These are phyloP conservation scores for Lottia scabra DNA, from an alignment of 2,888 invertebrate species.

Conservation along the genomic window DNA sequence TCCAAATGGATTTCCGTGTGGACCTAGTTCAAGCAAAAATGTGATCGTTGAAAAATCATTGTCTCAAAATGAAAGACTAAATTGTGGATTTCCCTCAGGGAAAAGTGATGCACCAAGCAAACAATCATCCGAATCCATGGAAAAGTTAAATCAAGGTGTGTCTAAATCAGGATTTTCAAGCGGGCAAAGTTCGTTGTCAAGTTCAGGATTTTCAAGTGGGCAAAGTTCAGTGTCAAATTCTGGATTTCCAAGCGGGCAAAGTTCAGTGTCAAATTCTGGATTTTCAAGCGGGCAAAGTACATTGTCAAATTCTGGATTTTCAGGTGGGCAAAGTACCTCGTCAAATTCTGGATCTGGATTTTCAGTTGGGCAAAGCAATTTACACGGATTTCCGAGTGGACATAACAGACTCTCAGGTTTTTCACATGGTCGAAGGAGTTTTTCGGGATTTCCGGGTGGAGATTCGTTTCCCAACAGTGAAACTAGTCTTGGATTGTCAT, in stretches of 20 bases:
- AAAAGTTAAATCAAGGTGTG: too few species aligned
- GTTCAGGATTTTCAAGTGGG: constrained; percentile 9
- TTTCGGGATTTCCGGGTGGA: not conserved
- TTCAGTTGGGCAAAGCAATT: not conserved
- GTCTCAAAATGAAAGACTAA: not conserved
- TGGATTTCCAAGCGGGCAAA: not conserved
- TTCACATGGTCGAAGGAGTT: not conserved
- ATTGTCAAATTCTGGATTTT: not conserved
- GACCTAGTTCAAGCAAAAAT: not conserved
- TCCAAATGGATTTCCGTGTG: not conserved
- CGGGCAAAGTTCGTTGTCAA: not conserved
- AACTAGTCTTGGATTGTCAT: not conserved
- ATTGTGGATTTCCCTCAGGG: not conserved
- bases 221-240: not conserved
- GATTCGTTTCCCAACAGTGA: not conserved
- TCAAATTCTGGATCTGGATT: not conserved
- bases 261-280: not conserved
- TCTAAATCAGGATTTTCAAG: too few species aligned
- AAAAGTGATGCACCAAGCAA: not conserved
- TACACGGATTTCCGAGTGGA: not conserved
- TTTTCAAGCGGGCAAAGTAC: not conserved
- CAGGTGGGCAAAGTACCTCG: not conserved
- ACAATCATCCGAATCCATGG: not conserved
- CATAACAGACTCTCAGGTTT: not conserved
- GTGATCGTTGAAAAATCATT: not conserved